Base-by-base conservation (phyloP, 2,888 invertebrate genomes). In the Brenthis hecate region DNA sequence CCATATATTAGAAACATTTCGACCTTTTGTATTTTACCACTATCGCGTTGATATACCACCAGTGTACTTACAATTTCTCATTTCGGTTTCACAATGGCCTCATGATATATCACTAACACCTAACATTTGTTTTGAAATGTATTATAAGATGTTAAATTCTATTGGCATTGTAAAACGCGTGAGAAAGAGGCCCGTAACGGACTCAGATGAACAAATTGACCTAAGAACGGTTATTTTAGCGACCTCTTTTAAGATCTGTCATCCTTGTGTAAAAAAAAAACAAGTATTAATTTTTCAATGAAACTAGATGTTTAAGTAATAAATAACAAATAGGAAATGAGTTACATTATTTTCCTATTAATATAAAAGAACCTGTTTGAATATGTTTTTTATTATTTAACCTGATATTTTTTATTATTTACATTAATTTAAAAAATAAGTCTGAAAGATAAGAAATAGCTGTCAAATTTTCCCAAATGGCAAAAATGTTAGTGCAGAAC, bases 161-260 rank as follows among this genome's bases (percentile, higher is more conserved):
- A 60, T 65, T 60, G 65, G 70, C 72, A 76, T 73, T 75, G 76
- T 74, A 69, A 50, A 60, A 74, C 75, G 77, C 80, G 80, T 80
- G 80, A 76, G 80, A 80, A 80, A 77, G 73, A 70, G 72, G 72
- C 70, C 57, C 63, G 73, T 78, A 79, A 80, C 77, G 77, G 79
- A 71, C 74, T 47, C 64, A 66, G 65, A 65, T 68, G 23, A 60
- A 73, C 73, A 73, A 76, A 77, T 77, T 80, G 80, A 79, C 78
- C 80, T 75, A 72, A 73, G 72, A 73, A 72, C 74, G 74, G 74
- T 75, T 75, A 67, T 69, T 66, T 74, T 54, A 60, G 73, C 74
- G 75, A 70, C 60, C 74, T 72, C 74, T 60, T 50, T 60, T 13
- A 28, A 23, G 50, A 50, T 60, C n/a, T 60, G 54, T 13, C 13